Conservation (phyloP, 1,140 invertebrate species). For the Drosophila setifemur region DNA sequence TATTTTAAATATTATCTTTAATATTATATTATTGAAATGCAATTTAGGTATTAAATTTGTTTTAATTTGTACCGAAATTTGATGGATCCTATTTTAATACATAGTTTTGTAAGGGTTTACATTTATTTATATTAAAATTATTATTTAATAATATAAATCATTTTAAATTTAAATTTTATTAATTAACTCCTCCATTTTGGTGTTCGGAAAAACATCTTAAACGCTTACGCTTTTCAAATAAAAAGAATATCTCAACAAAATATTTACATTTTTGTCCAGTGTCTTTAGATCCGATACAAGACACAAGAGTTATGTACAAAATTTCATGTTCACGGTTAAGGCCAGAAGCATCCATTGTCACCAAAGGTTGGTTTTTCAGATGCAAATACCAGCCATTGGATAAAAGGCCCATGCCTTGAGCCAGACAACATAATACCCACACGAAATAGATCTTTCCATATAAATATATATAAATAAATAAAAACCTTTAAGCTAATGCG, state of each 20-base stretch:
- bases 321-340: slow-evolving; percentile 55
- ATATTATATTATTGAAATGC: too few relatives aligned
- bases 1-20: too few relatives aligned
- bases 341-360: slow-evolving; percentile 28
- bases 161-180: too few relatives aligned
- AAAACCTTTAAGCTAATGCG: slow-evolving; percentile 20
- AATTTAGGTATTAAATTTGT: too few relatives aligned
- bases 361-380: slow-evolving; percentile 24
- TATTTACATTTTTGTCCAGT: background rate
- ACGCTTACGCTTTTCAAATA: too few relatives aligned
- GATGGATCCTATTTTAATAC: too few relatives aligned
- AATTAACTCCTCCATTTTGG: too few relatives aligned
- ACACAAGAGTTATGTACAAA: slow-evolving; percentile 2
- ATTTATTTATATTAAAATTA: too few relatives aligned
- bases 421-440: slow-evolving; percentile 6
- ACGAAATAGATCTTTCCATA: slow-evolving; percentile 28
- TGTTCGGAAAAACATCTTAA: too few relatives aligned
- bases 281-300: slow-evolving; percentile 15
- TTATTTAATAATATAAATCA: too few relatives aligned
- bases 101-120: too few relatives aligned
- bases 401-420: slow-evolving; percentile 27
- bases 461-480: slow-evolving; percentile 2
- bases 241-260: background rate
- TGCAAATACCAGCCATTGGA: slow-evolving; percentile 39
- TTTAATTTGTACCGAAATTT: too few relatives aligned